phyloP scores from a whole-genome alignment of 1,140 invertebrate genomes.

The Eriosoma lanigerum region DNA sequence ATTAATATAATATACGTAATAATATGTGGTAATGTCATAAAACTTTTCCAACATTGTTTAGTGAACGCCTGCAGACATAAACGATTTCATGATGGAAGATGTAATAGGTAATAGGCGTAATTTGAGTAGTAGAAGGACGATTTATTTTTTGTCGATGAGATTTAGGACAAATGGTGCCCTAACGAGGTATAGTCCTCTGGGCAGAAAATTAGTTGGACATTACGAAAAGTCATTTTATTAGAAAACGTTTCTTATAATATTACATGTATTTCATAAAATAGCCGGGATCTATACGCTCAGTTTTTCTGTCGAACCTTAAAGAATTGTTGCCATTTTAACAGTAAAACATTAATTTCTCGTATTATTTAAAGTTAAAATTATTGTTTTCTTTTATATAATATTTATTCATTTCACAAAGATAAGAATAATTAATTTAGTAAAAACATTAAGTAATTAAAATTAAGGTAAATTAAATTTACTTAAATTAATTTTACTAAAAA shows the following conservation, averaged over 20 bases:
- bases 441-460: no score
- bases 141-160: not conserved
- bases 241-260: not conserved
- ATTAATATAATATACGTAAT: not conserved
- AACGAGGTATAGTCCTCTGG: not conserved
- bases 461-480: no score
- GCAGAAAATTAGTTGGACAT: not conserved
- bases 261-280: conserved; percentile 21
- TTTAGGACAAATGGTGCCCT: conserved; percentile 28
- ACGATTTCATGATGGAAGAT: not conserved
- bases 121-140: not conserved
- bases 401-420: no score
- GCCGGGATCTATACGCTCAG: not conserved
- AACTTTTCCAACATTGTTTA: not conserved
- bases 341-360: not conserved
- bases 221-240: not conserved
- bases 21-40: no score
- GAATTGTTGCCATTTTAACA: not conserved
- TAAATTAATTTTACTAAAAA: no score
- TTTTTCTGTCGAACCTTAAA: not conserved
- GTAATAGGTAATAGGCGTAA: not conserved
- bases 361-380: no score
- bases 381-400: no score
- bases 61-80: not conserved
- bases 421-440: no score